These are phyloP conservation scores for Lutraria rhynchaena DNA, from an alignment of 1,140 invertebrate species.

Conservation along the genomic window DNA sequence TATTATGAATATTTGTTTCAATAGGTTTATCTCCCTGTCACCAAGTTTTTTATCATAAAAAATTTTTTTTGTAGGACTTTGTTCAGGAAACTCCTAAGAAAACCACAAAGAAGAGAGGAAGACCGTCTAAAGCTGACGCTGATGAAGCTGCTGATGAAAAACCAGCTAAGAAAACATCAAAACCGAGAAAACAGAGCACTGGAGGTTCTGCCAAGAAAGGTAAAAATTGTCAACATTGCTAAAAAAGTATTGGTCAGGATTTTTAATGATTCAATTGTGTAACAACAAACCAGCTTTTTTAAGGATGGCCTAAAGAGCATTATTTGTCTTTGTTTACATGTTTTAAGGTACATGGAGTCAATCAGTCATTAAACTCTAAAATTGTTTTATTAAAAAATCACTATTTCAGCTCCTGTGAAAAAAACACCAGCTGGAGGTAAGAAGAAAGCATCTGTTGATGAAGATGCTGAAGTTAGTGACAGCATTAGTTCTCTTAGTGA, in stretches of 20 bases:
- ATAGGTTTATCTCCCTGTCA: too few relatives aligned
- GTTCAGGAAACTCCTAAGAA: conserved; percentile 60
- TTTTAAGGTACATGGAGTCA: not conserved
- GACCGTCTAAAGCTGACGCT: conserved; percentile 72
- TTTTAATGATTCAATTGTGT: not conserved
- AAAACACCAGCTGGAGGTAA: conserved; percentile 45
- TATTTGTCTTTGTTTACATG: not conserved
- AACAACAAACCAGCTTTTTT: not conserved
- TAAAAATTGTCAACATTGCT: conserved; percentile 5
- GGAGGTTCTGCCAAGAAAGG: conserved; percentile 56
- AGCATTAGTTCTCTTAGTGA: conserved; percentile 66
- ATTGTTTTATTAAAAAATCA: too few relatives aligned
- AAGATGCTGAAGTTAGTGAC: conserved; percentile 50
- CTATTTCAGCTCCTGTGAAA: not conserved
- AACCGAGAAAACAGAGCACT: conserved; percentile 57
- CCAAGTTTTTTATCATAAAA: too few relatives aligned
- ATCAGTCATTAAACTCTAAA: not conserved
- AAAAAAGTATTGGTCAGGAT: not conserved
- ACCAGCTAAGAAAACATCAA: conserved; percentile 60
- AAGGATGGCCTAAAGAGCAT: not conserved
- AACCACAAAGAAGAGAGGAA: conserved; percentile 22
- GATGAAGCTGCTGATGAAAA: conserved; percentile 77
- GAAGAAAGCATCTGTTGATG: conserved; percentile 45
- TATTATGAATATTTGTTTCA: too few relatives aligned
- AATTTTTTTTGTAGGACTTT: conserved; percentile 64